phyloP scores from a whole-genome alignment of 2,113 vertebrate genomes.

The Myrmecobius fasciatus region DNA sequence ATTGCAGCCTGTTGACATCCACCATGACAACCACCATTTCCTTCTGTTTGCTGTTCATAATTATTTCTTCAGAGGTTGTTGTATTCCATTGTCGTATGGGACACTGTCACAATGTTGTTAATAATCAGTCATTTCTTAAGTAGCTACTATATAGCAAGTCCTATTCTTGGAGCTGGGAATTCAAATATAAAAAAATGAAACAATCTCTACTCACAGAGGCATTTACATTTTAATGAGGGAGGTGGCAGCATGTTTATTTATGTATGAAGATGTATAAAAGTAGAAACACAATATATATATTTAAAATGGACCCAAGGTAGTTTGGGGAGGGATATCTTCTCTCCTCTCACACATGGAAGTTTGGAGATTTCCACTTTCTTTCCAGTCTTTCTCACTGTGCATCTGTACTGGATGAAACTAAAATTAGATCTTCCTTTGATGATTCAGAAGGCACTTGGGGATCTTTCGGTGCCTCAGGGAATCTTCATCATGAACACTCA shows the following conservation, averaged over 20 bases:
- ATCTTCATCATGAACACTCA: not conserved
- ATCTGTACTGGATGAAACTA: not conserved
- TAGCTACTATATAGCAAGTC: not conserved
- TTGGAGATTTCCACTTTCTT: not conserved
- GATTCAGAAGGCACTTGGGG: not conserved
- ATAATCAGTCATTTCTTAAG: not conserved
- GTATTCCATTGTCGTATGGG: not conserved
- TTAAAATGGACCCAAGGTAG: not conserved
- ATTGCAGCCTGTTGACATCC: not conserved
- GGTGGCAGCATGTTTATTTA: not conserved
- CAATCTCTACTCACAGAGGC: not conserved
- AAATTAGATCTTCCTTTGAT: not conserved
- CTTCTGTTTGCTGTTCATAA: not conserved
- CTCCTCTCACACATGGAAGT: too few relatives aligned
- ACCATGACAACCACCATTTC: not conserved
- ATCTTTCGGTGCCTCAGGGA: not conserved
- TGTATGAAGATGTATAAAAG: not conserved
- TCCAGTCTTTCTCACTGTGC: not conserved
- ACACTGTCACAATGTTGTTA: not conserved
- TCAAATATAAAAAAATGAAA: not conserved
- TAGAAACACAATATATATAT: not conserved
- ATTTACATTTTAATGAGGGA: not conserved
- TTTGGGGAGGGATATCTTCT: not conserved
- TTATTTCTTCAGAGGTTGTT: not conserved
- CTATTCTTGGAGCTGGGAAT: not conserved